phyloP scores from a whole-genome alignment of 2,888 invertebrate genomes.

The Aleiodes alternator region DNA sequence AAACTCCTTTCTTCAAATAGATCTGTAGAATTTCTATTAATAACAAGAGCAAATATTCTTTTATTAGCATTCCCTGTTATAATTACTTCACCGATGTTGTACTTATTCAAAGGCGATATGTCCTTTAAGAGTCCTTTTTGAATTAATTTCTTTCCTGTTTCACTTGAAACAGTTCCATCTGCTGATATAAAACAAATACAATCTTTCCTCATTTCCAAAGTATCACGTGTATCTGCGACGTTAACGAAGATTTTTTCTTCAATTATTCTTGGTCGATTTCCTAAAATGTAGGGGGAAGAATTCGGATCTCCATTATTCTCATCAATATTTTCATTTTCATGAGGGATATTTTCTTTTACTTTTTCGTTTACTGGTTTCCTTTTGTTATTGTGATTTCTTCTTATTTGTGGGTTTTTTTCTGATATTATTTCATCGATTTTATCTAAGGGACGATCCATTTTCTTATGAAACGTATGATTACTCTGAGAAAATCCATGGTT shows the following conservation, averaged over 20 bases:
- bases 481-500: too few relatives aligned
- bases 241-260: not conserved
- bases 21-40: slow-evolving; percentile 1
- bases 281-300: not conserved
- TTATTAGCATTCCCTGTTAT: slow-evolving; percentile 16
- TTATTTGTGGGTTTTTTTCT: too few relatives aligned
- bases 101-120: not conserved
- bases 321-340: too few relatives aligned
- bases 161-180: slow-evolving; percentile 35
- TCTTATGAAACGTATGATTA: too few relatives aligned
- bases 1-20: slow-evolving; percentile 13
- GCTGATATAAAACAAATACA: slow-evolving; percentile 46
- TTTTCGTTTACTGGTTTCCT: too few relatives aligned
- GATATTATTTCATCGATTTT: too few relatives aligned
- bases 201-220: slow-evolving; percentile 46
- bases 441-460: too few relatives aligned
- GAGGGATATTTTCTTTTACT: too few relatives aligned
- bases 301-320: not conserved
- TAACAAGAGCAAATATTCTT: slow-evolving; percentile 21
- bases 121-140: slow-evolving; percentile 35
- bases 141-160: slow-evolving; percentile 32
- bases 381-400: too few relatives aligned
- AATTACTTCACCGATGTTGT: slow-evolving; percentile 30
- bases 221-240: slow-evolving; percentile 43
- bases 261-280: not conserved